Percentiles rank a stretch among this genome's conserved stretches.
These are phyloP conservation scores for Plebejus argus DNA, from an alignment of 2,888 invertebrate genomes.

Conservation along the genomic window DNA sequence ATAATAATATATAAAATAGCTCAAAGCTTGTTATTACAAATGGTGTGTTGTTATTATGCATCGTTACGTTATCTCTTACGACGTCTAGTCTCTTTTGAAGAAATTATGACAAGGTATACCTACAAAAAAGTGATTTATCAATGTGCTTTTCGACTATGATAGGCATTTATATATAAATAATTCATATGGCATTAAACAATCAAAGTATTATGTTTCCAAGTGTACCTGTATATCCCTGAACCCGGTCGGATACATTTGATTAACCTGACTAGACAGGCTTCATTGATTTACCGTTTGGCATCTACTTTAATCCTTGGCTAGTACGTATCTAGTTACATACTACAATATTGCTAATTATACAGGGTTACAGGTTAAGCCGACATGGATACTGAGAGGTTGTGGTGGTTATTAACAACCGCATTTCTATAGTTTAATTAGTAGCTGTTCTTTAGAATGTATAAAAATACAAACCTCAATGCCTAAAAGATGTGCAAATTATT, in stretches of 20 bases:
- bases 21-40: too few species aligned
- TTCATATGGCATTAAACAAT: neutral
- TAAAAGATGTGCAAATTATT: too few species aligned
- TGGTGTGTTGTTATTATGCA: too few species aligned
- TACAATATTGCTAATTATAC: slow-evolving; percentile 25
- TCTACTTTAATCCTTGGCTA: slow-evolving; percentile 69
- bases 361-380: neutral
- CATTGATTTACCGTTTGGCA: slow-evolving; percentile 78
- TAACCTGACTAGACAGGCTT: slow-evolving; percentile 79
- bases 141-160: too few species aligned
- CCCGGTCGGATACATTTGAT: slow-evolving; percentile 76
- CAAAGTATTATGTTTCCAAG: slow-evolving; percentile 44
- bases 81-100: too few species aligned
- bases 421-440: neutral
- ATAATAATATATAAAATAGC: too few species aligned
- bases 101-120: too few species aligned
- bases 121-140: too few species aligned
- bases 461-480: neutral
- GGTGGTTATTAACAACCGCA: neutral
- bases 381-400: neutral
- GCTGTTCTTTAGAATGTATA: neutral
- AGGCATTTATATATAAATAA: neutral
- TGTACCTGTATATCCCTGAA: slow-evolving; percentile 65
- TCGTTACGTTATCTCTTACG: too few species aligned
- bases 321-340: slow-evolving; percentile 54